These are phyloP conservation scores for Isurus oxyrinchus DNA, from an alignment of 2,113 vertebrate genomes.

Conservation along the genomic window DNA sequence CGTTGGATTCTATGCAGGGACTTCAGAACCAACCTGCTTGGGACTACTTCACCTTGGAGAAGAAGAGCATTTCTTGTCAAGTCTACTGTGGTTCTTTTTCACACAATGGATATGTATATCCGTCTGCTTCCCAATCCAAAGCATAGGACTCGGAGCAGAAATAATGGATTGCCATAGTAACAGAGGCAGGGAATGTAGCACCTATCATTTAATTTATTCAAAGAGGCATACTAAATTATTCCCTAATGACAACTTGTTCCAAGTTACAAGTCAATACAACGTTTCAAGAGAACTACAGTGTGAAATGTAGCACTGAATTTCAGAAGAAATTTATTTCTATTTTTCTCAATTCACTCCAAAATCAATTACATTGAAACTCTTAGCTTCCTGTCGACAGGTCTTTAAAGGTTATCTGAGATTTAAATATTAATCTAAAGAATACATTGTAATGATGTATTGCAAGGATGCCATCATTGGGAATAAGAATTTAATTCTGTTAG, in stretches of 20 bases:
- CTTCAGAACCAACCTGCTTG: not conserved
- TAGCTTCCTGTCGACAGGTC: not conserved
- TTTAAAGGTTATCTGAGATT: not conserved
- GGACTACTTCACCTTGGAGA: too few relatives aligned
- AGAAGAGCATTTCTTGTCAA: not conserved
- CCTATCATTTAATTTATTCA: not conserved
- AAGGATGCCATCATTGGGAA: not conserved
- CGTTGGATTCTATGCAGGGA: not conserved
- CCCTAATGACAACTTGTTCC: not conserved
- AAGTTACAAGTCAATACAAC: not conserved
- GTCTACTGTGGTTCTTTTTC: not conserved
- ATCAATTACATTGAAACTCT: not conserved
- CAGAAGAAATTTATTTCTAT: not conserved
- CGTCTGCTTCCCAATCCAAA: not conserved
- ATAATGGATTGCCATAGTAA: not conserved
- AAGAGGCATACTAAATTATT: not conserved
- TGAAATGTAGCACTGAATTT: not conserved
- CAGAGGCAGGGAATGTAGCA: not conserved
- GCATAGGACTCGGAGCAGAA: not conserved
- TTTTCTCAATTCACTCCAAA: not conserved
- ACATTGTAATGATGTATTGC: not conserved
- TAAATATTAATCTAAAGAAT: not conserved
- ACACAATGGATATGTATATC: not conserved
- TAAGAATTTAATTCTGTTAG: not conserved
- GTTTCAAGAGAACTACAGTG: not conserved